Conservation (phyloP, 2,113 vertebrate genomes). For the Forbesichthys papilliferus region DNA sequence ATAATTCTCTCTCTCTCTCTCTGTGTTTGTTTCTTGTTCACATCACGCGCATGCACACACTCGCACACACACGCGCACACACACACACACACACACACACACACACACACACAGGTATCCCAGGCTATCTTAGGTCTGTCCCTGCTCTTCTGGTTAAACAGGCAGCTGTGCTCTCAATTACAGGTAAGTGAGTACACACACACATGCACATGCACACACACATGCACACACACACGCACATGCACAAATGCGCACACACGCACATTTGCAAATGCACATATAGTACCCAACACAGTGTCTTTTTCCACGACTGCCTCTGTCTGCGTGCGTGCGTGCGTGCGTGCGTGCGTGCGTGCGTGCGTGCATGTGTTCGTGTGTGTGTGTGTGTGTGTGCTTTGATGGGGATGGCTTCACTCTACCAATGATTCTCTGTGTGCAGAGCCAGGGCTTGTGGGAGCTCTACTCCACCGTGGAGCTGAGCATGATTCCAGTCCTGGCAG, state of each 20-base stretch:
- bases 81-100: constrained; percentile 21
- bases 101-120: constrained; percentile 68
- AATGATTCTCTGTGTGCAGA: constrained; percentile 62
- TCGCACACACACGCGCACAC: constrained; percentile 36
- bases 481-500: constrained; percentile 89
- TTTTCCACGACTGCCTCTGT: neutral
- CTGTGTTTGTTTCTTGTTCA: neutral
- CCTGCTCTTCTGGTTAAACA: constrained; percentile 78
- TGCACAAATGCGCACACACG: neutral
- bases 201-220: neutral
- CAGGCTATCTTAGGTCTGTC: constrained; percentile 72
- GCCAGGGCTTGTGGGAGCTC: constrained; percentile 82
- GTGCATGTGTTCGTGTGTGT: neutral
- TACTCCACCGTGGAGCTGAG: constrained; percentile 86
- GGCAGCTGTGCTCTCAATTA: constrained; percentile 76
- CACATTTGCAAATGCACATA: neutral
- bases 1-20: neutral
- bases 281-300: neutral
- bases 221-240: neutral
- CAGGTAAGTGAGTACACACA: constrained; percentile 67
- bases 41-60: constrained; percentile 9
- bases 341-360: neutral
- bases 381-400: constrained; percentile 1
- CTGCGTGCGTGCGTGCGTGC: neutral
- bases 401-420: too few species aligned